Percentiles rank a stretch among this genome's conserved stretches.
Conservation (phyloP, 2,113 vertebrate genomes). For the Ceyx cyanopectus region DNA sequence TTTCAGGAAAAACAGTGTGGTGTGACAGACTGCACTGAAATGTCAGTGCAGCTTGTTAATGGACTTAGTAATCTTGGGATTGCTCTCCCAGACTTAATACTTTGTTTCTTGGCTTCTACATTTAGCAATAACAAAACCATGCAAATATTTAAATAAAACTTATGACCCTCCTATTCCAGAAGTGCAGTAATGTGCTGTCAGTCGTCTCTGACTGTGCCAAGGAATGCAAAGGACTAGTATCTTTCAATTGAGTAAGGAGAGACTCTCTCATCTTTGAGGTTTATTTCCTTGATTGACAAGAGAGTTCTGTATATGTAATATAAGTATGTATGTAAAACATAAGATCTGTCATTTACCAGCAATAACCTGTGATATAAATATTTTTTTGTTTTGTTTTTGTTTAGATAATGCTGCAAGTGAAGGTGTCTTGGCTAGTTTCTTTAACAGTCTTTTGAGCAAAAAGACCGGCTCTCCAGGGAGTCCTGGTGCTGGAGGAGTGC, state of each 20-base stretch:
- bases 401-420: slow-evolving; percentile 95
- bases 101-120: background rate
- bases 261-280: background rate
- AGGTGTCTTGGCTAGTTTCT: slow-evolving; percentile 98
- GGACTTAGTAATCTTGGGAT: background rate
- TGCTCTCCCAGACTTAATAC: background rate
- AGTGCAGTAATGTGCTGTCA: background rate
- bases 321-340: background rate
- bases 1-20: background rate
- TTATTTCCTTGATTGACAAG: background rate
- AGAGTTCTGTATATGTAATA: background rate
- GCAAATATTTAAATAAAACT: background rate
- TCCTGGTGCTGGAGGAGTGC: slow-evolving; percentile 87
- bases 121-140: background rate
- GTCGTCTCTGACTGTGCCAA: background rate
- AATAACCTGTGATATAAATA: background rate
- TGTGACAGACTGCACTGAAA: background rate
- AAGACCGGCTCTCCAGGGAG: slow-evolving; percentile 96
- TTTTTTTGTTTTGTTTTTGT: background rate
- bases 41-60: background rate
- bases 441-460: slow-evolving; percentile 99
- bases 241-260: background rate
- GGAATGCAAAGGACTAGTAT: background rate
- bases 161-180: background rate
- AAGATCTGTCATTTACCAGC: background rate